These are phyloP conservation scores for Python bivittatus DNA, from an alignment of 2,113 vertebrate species.

Conservation along the genomic window DNA sequence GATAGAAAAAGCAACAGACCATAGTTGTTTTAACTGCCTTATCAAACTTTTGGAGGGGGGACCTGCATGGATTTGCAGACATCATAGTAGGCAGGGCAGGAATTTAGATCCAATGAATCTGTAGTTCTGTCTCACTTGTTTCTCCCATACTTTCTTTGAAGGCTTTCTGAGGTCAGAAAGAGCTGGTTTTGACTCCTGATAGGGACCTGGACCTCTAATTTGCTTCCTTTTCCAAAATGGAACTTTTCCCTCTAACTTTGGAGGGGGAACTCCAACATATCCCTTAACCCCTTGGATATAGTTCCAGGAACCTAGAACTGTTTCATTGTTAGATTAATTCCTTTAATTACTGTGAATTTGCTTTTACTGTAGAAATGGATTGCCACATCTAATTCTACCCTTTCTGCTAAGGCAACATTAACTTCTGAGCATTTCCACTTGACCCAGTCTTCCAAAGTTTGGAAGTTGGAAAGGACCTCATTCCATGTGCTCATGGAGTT, in stretches of 20 bases:
- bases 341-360: neutral
- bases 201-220: neutral
- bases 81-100: neutral
- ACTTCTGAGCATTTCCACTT: neutral
- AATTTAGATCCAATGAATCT: neutral
- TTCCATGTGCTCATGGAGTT: constrained; percentile 40
- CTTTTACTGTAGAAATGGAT: neutral
- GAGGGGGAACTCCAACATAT: neutral
- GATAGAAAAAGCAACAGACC: neutral
- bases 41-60: neutral
- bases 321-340: neutral
- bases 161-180: neutral
- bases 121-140: neutral
- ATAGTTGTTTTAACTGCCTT: neutral
- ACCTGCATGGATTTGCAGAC: neutral
- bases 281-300: neutral
- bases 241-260: neutral
- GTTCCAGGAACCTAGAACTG: neutral
- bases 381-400: neutral
- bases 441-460: neutral
- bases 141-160: neutral
- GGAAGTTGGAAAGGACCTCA: constrained; percentile 31
- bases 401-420: neutral
- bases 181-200: neutral
- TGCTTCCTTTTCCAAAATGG: neutral